Evolutionary conservation across 2,113 vertebrate genomes (phyloP), one percentile per base, ranked within the genome.

Genomic region (Orcinus orca): DNA sequence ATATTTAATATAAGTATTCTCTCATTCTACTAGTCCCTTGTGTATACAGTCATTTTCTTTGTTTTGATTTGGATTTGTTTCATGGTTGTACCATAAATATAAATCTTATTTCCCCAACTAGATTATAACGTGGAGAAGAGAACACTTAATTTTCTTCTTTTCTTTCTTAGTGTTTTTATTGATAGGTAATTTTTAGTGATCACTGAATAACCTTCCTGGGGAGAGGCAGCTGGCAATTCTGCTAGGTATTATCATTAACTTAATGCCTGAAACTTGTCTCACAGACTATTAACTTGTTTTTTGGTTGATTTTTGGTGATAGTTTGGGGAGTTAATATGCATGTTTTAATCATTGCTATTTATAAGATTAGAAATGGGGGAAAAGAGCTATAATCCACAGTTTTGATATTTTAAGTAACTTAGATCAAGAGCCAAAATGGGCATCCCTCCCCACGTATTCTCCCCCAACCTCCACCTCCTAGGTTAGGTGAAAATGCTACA

Each of bases 131-230:
- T 80, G 20, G 20, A 86, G 36, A 55, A 76, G 70, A 88, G 18
- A 90, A 67, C 67, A 76, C 20, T 92, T 89, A 55, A 62, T 92
- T 90, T 92, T 77, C 21, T 88, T 82, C 33, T 53, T 82, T 36
- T 92, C 25, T 91, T 71, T 81, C 13, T 33, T 84, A 26, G 4
- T 79, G 62, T 92, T 93, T 96, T 90, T 88, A 74, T 93, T 80
- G 60, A 18, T 82, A 33, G 15, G 5, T 70, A 81, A 44, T 82
- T 96, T 92, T 31, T 76, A 53, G 10, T 85, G 58, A 70, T 65
- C 44, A 31, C 25, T 94, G 9, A 93, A 73, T 60, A 82, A 55
- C 50, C 13, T 94, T 90, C 13, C 3, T 92, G 21, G 50, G 23
- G 29, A 21, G 26, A 31, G 3, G 36, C 29, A 71, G 17, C n/a